Evolutionary conservation across 2,888 invertebrate genomes (phyloP).

Genomic region (Gari tellinella): DNA sequence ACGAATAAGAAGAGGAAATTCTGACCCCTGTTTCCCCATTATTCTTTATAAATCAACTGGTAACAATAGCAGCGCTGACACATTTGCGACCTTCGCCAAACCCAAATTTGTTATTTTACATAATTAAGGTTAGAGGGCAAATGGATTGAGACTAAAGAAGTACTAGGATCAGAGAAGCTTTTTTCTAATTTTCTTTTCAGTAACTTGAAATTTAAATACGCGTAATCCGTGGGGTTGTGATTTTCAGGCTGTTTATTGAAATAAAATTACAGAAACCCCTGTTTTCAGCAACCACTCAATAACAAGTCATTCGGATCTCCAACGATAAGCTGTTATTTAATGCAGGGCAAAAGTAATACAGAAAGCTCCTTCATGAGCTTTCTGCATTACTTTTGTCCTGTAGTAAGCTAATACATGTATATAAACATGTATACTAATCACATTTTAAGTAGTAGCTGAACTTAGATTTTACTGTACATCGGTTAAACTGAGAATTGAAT

Average conservation of each 20-base stretch:
- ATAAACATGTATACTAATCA: too few species aligned
- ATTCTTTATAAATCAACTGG: constrained; percentile 60
- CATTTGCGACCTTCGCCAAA: constrained; percentile 51
- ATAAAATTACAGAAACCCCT: too few species aligned
- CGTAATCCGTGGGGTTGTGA: constrained; percentile 51
- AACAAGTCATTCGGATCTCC: too few species aligned
- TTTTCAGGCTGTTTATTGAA: constrained; percentile 58
- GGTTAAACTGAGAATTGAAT: not conserved
- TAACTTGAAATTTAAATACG: constrained; percentile 53
- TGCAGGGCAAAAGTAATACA: too few species aligned
- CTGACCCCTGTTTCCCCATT: constrained; percentile 42
- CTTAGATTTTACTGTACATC: too few species aligned
- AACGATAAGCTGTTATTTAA: too few species aligned
- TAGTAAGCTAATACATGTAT: too few species aligned
- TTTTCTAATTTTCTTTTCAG: constrained; percentile 40
- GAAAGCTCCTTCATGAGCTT: too few species aligned
- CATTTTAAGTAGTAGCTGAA: too few species aligned
- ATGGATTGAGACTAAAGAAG: constrained; percentile 12
- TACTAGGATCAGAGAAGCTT: constrained; percentile 3
- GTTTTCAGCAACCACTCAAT: too few species aligned
- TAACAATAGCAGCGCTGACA: constrained; percentile 54
- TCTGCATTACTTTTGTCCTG: too few species aligned
- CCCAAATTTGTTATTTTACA: constrained; percentile 65
- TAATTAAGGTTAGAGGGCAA: constrained; percentile 58
- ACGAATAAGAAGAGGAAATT: constrained; percentile 52